Conservation (phyloP, 53 echinoderm and acorn worm genomes). For the Holothuria scabra region DNA sequence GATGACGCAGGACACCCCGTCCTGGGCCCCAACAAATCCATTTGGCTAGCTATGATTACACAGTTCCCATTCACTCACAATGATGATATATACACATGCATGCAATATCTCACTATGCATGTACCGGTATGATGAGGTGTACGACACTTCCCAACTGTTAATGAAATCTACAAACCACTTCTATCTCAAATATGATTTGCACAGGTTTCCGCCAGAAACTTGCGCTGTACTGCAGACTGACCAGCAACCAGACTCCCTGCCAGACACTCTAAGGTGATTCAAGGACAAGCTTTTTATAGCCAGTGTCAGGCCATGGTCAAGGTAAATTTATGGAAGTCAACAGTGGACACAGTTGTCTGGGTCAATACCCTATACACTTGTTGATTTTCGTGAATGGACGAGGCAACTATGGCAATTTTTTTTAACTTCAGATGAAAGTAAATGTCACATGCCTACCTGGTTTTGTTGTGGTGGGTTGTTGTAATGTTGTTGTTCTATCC, state of each 20-base stretch:
- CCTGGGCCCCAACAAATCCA: slow-evolving; percentile 50
- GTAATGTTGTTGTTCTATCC: slow-evolving; percentile 29
- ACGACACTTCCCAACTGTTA: slow-evolving; percentile 46
- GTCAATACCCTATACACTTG: slow-evolving; percentile 28
- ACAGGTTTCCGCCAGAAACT: slow-evolving; percentile 33
- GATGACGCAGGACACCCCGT: slow-evolving; percentile 37
- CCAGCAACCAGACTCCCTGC: slow-evolving; percentile 27
- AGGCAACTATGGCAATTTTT: slow-evolving; percentile 12
- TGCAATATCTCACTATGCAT: slow-evolving; percentile 42
- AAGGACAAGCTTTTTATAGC: slow-evolving; percentile 38
- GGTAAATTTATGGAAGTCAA: slow-evolving; percentile 41
- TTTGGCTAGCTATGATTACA: slow-evolving; percentile 54
- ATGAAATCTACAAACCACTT: slow-evolving; percentile 44
- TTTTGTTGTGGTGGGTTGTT: slow-evolving; percentile 34
- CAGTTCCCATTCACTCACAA: slow-evolving; percentile 47
- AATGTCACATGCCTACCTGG: slow-evolving; percentile 27
- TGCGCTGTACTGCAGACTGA: slow-evolving; percentile 32
- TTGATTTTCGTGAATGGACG: slow-evolving; percentile 35
- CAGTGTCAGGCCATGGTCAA: slow-evolving; percentile 43
- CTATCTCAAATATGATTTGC: slow-evolving; percentile 47
- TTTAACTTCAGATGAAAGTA: slow-evolving; percentile 9
- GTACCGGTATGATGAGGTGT: slow-evolving; percentile 44
- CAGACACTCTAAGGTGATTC: slow-evolving; percentile 41
- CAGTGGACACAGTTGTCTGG: slow-evolving; percentile 23
- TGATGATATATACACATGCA: slow-evolving; percentile 44